Evolutionary conservation across 1,140 invertebrate species (phyloP), one percentile per base, ranked within the genome.

Genomic region (Orchestia grillus): DNA sequence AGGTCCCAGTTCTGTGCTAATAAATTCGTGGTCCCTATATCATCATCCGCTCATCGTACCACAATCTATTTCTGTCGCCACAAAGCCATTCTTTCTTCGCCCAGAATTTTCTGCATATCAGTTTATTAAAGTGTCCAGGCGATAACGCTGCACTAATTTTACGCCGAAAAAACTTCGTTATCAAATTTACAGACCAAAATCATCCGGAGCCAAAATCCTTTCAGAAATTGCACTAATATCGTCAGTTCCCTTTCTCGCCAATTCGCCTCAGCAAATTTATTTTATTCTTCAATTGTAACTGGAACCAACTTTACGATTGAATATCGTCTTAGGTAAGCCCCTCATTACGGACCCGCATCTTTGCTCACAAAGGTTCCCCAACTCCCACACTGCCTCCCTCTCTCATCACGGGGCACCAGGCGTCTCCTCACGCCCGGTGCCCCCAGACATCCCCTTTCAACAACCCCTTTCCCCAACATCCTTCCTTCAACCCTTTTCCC

Each of bases 401-500:
- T 44, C 92, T 94, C 92, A 94, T 44, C 8, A 45, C 92, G 92
- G 92, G 92, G 92, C 92, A 94, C 92, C 92, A 94, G 92, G 92
- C 92, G 92, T n/a, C 44, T 44, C 92, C 92, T 36, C 92, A 94
- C 92, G 92, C 92, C 92, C 43, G 92, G 92, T 94, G 92, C 44
- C 44, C 92, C 92, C 43, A 45, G 23, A 6, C 41, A 40, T 94
- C 44, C 92, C 92, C 92, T n/a, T 44, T 90, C 28, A 42, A 42
- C 28, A 91, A 91, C 44, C 88, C 88, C 44, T 91, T 91, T 44
- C 88, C 88, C 88, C 88, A 91, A 43, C 44, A 45, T 43, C 90
- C n/a, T 41, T 41, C 19, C 40, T 47, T 45, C 44, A 40, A 42
- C 44, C 92, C 43, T n/a, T 94, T 94, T 47, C 88, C 88, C 41